Percentiles rank a stretch among this genome's conserved stretches.
These are phyloP conservation scores for Oedothorax gibbosus DNA, from an alignment of 1,140 invertebrate species.

Conservation along the genomic window DNA sequence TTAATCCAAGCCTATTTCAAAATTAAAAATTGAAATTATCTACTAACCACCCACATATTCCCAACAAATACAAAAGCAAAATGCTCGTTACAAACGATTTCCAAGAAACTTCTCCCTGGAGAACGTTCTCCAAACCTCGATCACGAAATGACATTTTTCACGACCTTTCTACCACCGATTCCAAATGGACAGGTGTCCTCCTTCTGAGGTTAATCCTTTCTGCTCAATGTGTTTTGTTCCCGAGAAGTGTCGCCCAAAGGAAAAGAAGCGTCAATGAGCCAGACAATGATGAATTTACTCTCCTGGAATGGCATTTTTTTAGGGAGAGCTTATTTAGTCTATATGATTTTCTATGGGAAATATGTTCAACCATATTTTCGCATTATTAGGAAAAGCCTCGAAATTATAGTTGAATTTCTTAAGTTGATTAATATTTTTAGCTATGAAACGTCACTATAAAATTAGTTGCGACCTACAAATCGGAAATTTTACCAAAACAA, in stretches of 20 bases:
- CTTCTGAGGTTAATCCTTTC: slow-evolving; percentile 37
- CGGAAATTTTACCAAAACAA: too few relatives aligned
- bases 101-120: slow-evolving; percentile 12
- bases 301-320: neutral
- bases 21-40: neutral
- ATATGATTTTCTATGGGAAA: too few relatives aligned
- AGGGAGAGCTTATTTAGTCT: too few relatives aligned
- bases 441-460: too few relatives aligned
- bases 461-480: too few relatives aligned
- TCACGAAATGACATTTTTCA: slow-evolving; percentile 18
- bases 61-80: neutral
- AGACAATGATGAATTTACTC: slow-evolving; percentile 14
- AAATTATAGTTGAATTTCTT: too few relatives aligned
- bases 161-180: neutral
- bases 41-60: neutral
- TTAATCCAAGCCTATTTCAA: too few relatives aligned
- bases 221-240: slow-evolving; percentile 38
- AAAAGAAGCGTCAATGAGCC: slow-evolving; percentile 28
- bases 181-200: slow-evolving; percentile 26
- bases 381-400: too few relatives aligned
- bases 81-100: slow-evolving; percentile 22
- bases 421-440: too few relatives aligned
- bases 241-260: slow-evolving; percentile 6
- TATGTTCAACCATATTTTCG: too few relatives aligned
- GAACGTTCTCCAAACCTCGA: slow-evolving; percentile 17